These are phyloP conservation scores for Lordiphosa collinella DNA, from an alignment of 1,140 invertebrate genomes.

Conservation along the genomic window DNA sequence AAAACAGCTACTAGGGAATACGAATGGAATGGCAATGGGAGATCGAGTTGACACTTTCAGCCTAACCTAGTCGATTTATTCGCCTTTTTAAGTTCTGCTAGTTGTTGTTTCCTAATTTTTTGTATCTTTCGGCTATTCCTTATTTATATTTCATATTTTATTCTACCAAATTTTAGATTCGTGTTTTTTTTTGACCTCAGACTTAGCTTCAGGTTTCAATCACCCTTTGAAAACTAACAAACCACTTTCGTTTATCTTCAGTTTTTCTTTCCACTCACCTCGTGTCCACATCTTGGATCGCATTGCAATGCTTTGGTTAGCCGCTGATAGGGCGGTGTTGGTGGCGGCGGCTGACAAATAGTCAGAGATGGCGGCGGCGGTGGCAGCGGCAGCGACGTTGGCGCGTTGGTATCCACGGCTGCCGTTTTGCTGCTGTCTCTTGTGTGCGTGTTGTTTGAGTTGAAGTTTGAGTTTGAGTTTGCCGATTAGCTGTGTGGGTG, in stretches of 20 bases:
- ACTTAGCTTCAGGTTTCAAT: too few species aligned
- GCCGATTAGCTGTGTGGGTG: not conserved
- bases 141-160: too few species aligned
- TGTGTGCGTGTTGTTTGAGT: conserved; percentile 21
- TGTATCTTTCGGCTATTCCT: too few species aligned
- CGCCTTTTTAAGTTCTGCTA: too few species aligned
- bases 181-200: too few species aligned
- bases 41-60: too few species aligned
- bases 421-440: conserved; percentile 72
- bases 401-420: conserved; percentile 78
- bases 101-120: too few species aligned
- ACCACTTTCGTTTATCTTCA: not conserved
- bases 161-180: too few species aligned
- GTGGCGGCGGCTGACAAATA: conserved; percentile 66
- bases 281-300: conserved; percentile 79
- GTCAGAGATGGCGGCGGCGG: conserved; percentile 48
- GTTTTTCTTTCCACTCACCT: conserved; percentile 60
- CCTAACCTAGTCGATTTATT: too few species aligned
- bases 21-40: too few species aligned
- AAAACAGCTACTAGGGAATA: too few species aligned
- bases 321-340: conserved; percentile 78
- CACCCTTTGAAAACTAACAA: too few species aligned
- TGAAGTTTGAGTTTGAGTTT: not conserved
- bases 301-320: conserved; percentile 79
- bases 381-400: conserved; percentile 25